Percentiles rank a stretch among this genome's conserved stretches.
Conservation (phyloP, 2,797 vertebrate species). For the Catamblyrhynchus diadema region DNA sequence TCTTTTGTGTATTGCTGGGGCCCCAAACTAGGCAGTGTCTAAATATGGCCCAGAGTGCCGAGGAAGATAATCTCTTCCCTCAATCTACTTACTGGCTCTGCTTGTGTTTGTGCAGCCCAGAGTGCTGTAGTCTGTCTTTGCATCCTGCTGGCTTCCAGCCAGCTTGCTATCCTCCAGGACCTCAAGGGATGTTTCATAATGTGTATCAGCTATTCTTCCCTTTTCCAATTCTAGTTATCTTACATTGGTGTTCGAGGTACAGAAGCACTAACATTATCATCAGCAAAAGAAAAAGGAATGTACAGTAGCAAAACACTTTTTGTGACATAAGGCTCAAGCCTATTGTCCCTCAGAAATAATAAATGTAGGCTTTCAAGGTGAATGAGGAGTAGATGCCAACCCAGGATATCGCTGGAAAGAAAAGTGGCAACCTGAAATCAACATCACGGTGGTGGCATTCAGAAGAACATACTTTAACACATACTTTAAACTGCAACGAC, state of each 20-base stretch:
- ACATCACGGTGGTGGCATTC: not conserved
- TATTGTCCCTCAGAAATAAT: not conserved
- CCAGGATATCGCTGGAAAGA: not conserved
- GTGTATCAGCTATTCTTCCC: not conserved
- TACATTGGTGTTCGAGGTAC: not conserved
- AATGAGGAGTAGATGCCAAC: not conserved
- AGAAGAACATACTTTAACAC: not conserved
- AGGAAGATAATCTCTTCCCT: conserved; percentile 9
- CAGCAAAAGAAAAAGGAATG: not conserved
- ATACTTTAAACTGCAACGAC: not conserved
- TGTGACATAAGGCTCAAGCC: not conserved
- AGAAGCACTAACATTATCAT: not conserved
- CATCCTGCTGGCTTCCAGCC: not conserved
- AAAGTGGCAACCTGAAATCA: not conserved
- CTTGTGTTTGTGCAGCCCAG: not conserved
- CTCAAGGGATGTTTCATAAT: not conserved
- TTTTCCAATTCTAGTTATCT: not conserved
- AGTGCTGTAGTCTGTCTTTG: not conserved
- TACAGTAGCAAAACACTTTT: not conserved
- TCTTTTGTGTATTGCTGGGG: not conserved
- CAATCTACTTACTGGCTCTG: not conserved
- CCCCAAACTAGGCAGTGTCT: not conserved
- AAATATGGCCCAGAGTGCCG: not conserved
- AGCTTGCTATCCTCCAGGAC: not conserved
- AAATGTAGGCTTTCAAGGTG: not conserved